Base-by-base conservation (phyloP, 2,797 vertebrate genomes). In the Craterocephalus amniculus region DNA sequence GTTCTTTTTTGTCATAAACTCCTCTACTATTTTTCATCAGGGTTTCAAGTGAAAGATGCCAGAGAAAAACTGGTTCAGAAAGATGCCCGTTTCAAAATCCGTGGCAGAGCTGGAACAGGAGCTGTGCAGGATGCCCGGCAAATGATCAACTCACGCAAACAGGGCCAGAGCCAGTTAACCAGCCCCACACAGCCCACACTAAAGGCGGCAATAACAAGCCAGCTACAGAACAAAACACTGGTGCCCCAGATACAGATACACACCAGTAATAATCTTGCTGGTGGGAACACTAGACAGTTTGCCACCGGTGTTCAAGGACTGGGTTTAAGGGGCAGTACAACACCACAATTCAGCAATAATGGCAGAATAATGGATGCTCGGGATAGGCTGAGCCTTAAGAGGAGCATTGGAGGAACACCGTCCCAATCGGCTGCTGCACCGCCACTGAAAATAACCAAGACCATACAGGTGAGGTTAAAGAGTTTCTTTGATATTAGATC, bases 61-160 rank as follows among this genome's bases (percentile, higher is more conserved):
- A 93, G 97, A 67, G 97, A 99, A 78, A 98, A 96, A 80, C 92
- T 99, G 43, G 85, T 88, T 48, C 97, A 96, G 77, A 99, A 97
- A 80, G 98, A 98, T 1, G 97, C 97, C 14, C 95, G 97, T 38
- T 98, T 98, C 68, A 92, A 92, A 88, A 93, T 93, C 84, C 96
- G 95, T 69, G 97, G 98, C 70, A 93, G 94, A 78, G 95, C 95
- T 40, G 94, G 95, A 81, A 86, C 68, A 12, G 76, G 51, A 0
- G 89, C 80, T 0, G 94, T 98, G 43, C 96, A 97, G 84, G 98
- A 99, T 68, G 97, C 98, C 34, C 94, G 97, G 14, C 96, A 97
- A 89, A 98, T 95, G 95, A 93, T 99, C 57, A 99, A 98, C 91
- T 99, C 97, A 0, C 96, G 97, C 18, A 99, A 99, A 88, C 96